A percentile compares a stretch with the other conserved stretches of the same genome.
These are phyloP conservation scores for Steatocranus sp. DNA, from an alignment of 2,797 vertebrate species.

Conservation along the genomic window DNA sequence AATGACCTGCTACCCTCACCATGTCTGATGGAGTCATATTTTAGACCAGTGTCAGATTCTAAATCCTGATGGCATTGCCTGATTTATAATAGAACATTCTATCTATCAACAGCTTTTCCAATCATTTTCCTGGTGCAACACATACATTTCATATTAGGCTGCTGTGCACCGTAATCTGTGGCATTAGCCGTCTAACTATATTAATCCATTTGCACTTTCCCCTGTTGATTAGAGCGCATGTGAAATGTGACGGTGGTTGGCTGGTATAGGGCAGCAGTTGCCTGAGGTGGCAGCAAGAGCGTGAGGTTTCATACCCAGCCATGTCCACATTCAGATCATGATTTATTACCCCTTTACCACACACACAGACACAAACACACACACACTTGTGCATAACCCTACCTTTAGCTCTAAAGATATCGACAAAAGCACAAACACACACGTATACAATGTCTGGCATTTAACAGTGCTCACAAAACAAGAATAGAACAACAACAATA, in stretches of 20 bases:
- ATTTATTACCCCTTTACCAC: constrained; percentile 76
- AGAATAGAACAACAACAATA: constrained; percentile 24
- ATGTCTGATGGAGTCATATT: neutral
- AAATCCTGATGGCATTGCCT: constrained; percentile 26
- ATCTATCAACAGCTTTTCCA: constrained; percentile 56
- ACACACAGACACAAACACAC: constrained; percentile 20
- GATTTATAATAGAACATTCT: constrained; percentile 51
- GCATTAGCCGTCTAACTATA: constrained; percentile 70
- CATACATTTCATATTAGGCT: constrained; percentile 60
- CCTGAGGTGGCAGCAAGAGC: constrained; percentile 70
- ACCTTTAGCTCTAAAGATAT: constrained; percentile 25
- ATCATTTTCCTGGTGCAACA: constrained; percentile 47
- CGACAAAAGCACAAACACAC: constrained; percentile 7
- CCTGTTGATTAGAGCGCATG: constrained; percentile 72
- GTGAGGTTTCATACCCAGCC: constrained; percentile 67
- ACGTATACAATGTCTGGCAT: constrained; percentile 62
- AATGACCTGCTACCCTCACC: constrained; percentile 5
- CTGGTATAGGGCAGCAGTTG: constrained; percentile 72
- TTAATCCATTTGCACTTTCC: constrained; percentile 78
- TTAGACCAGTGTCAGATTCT: constrained; percentile 11
- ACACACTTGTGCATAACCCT: neutral
- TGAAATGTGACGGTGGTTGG: constrained; percentile 66
- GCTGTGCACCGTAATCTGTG: constrained; percentile 60
- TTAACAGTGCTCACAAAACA: constrained; percentile 59
- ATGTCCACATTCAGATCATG: constrained; percentile 71